phyloP scores from a whole-genome alignment of 2,797 vertebrate genomes.

The Acanthurus leucopareius region DNA sequence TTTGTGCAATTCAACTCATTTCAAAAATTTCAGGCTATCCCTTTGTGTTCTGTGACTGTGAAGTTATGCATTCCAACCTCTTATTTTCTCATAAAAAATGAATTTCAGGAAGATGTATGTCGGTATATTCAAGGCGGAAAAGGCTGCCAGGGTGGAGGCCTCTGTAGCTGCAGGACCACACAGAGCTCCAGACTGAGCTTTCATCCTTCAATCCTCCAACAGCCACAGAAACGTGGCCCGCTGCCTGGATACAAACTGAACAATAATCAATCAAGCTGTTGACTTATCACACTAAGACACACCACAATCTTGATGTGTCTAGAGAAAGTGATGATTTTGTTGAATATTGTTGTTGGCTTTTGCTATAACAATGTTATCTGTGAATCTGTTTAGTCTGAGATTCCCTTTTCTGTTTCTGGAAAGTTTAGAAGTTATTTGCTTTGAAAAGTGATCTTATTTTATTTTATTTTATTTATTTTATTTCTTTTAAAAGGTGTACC shows the following conservation, averaged over 20 bases:
- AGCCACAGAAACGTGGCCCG: conserved; percentile 58
- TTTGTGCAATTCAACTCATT: conserved; percentile 39
- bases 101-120: conserved; percentile 16
- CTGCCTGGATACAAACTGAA: conserved; percentile 65
- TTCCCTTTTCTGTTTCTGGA: not conserved
- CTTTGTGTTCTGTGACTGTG: not conserved
- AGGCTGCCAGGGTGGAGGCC: conserved; percentile 29
- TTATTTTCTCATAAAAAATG: conserved; percentile 5
- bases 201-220: conserved; percentile 69
- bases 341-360: not conserved
- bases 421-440: not conserved
- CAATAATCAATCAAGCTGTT: conserved; percentile 71
- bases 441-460: not conserved
- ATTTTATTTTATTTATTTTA: not conserved
- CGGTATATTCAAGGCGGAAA: conserved; percentile 36
- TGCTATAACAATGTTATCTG: conserved; percentile 4
- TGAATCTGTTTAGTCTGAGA: conserved; percentile 3
- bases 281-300: conserved; percentile 60
- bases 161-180: conserved; percentile 53
- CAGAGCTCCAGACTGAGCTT: conserved; percentile 59
- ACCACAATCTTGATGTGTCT: conserved; percentile 36
- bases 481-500: not conserved
- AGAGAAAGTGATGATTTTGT: conserved; percentile 31
- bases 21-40: conserved; percentile 1
- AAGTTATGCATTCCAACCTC: not conserved